A percentile compares a stretch with the other conserved stretches of the same genome.
Conservation (phyloP, 2,888 invertebrate genomes). For the Serripes groenlandicus region DNA sequence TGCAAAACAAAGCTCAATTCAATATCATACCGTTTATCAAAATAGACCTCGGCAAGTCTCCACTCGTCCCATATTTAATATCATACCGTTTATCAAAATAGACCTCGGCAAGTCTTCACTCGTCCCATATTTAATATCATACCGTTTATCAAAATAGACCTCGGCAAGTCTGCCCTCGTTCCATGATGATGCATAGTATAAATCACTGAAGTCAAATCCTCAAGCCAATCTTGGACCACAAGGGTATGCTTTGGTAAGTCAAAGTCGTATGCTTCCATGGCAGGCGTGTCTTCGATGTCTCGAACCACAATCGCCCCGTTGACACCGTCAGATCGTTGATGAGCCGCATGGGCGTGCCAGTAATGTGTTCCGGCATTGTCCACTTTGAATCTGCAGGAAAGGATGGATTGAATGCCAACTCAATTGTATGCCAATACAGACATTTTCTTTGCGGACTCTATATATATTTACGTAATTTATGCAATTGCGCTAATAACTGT, state of each 20-base stretch:
- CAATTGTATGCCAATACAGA: no score
- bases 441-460: no score
- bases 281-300: conserved; percentile 92
- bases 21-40: not conserved
- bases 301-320: conserved; percentile 80
- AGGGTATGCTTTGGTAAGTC: conserved; percentile 96
- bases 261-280: conserved; percentile 94
- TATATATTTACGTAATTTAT: no score
- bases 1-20: not conserved
- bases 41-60: not conserved
- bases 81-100: not conserved
- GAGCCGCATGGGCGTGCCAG: conserved; percentile 82
- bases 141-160: conserved; percentile 94
- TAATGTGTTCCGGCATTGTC: conserved; percentile 80
- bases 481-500: no score
- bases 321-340: conserved; percentile 81
- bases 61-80: no score
- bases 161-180: conserved; percentile 93
- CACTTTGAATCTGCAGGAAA: conserved; percentile 75
- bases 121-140: not conserved
- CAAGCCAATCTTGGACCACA: conserved; percentile 94
- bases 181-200: conserved; percentile 95
- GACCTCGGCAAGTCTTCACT: no score
- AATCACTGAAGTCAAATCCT: conserved; percentile 90
- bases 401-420: no score